A percentile compares a stretch with the other conserved stretches of the same genome.
These are phyloP conservation scores for Megaceryle torquata DNA, from an alignment of 2,113 vertebrate species.

Conservation along the genomic window DNA sequence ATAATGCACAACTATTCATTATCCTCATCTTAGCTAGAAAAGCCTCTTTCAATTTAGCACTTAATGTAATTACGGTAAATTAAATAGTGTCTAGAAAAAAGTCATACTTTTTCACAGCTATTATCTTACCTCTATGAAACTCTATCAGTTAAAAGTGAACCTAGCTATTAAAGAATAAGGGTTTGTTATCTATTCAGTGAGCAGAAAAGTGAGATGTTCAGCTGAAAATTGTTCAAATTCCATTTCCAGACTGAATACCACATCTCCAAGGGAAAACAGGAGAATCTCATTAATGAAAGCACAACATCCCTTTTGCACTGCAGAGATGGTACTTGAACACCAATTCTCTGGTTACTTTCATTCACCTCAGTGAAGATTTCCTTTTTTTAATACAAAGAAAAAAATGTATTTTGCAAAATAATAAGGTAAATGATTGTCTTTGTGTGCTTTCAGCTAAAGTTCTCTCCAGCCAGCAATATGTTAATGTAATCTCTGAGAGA, in stretches of 20 bases:
- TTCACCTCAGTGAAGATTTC: not conserved
- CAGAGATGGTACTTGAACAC: not conserved
- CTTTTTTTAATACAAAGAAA: not conserved
- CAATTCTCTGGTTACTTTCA: not conserved
- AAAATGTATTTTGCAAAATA: not conserved
- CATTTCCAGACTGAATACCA: slow-evolving; percentile 3
- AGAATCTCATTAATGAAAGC: not conserved
- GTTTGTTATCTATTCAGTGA: not conserved
- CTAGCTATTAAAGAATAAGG: slow-evolving; percentile 9
- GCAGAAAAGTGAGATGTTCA: slow-evolving; percentile 11
- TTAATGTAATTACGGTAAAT: slow-evolving; percentile 44
- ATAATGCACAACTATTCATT: slow-evolving; percentile 5
- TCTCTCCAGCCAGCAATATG: not conserved
- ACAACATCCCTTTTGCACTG: not conserved
- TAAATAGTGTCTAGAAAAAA: slow-evolving; percentile 17
- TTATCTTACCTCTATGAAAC: slow-evolving; percentile 2
- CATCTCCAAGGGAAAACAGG: not conserved
- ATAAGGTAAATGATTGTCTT: not conserved
- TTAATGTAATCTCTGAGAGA: not conserved
- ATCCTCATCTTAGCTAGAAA: slow-evolving; percentile 20
- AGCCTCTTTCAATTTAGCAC: slow-evolving; percentile 42
- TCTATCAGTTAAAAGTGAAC: slow-evolving; percentile 10
- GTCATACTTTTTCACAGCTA: not conserved
- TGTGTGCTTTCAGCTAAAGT: not conserved
- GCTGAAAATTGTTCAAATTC: slow-evolving; percentile 6